Percentiles rank a stretch among this genome's conserved stretches.
These are phyloP conservation scores for Anthrax anthrax DNA, from an alignment of 2,888 invertebrate species.

Conservation along the genomic window DNA sequence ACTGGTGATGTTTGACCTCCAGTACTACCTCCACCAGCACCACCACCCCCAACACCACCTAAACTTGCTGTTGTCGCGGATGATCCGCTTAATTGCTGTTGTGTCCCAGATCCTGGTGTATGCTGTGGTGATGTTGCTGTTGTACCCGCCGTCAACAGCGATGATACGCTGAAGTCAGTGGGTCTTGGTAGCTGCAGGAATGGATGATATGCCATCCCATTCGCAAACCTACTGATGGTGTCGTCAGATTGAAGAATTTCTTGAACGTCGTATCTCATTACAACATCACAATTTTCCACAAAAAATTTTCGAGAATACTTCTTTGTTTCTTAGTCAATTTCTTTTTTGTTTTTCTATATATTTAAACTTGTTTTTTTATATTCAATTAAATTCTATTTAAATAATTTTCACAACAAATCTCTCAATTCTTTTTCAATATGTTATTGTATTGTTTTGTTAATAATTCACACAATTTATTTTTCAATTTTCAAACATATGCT, in stretches of 20 bases:
- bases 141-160: constrained; percentile 66
- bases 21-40: constrained; percentile 25
- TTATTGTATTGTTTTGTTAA: too few species aligned
- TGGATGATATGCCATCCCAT: constrained; percentile 69
- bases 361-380: too few species aligned
- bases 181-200: constrained; percentile 78
- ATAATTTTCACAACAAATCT: too few species aligned
- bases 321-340: too few species aligned
- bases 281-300: constrained; percentile 29
- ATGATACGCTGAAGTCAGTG: constrained; percentile 86
- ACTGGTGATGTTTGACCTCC: constrained; percentile 21
- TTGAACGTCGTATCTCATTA: constrained; percentile 38
- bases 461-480: too few species aligned
- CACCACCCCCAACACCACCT: constrained; percentile 11
- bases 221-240: constrained; percentile 37
- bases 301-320: background rate
- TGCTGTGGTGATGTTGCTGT: constrained; percentile 25
- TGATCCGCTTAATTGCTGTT: constrained; percentile 25
- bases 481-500: too few species aligned
- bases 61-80: constrained; percentile 15
- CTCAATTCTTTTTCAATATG: too few species aligned
- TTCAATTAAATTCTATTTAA: too few species aligned
- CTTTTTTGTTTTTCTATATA: too few species aligned
- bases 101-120: constrained; percentile 24
- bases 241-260: constrained; percentile 38